Evolutionary conservation across 92 coral and sea anemone genomes (phyloP), one percentile per base, ranked within the genome.

Genomic region (Phenganax marumi): DNA sequence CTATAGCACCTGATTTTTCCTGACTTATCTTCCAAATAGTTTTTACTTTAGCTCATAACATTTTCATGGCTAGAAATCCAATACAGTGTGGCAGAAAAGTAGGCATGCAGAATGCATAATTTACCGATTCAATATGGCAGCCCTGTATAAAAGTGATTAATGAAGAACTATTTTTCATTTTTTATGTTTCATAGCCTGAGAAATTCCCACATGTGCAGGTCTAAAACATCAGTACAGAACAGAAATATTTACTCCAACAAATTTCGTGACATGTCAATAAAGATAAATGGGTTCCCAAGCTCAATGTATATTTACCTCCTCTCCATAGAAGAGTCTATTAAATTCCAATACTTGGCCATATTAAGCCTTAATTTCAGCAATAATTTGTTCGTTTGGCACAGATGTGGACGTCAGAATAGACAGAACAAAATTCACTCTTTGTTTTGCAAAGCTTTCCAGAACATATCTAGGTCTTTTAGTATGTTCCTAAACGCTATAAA

Each of bases 401-500:
- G 3, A 14, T 56, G 63, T 56, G 63, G n/a, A 56, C 17, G 63
- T 56, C 63, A 1, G 63, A 56, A 14, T 56, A 14, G n/a, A 7
- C n/a, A 14, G n/a, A 21, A 66, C 72, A 66, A 66, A 11, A 8
- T 66, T 66, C 46, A 66, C 22, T 66, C 8, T 22, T 66, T 66
- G 72, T 66, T 66, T 66, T 66, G 46, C 72, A 8, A 66, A 66
- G 72, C 21, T 22, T 66, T 66, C 19, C 25, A 22, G n/a, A 66
- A 66, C 72, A 46, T 66, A 66, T 66, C 72, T 66, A 66, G 47
- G 72, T 66, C 72, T 66, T 66, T 66, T 18, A 66, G 72, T 66
- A 66, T 25, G 72, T 66, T 66, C 72, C 72, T 46, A 66, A 66
- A 66, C 72, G 72, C 72, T 46, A 66, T 56, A 22, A 66, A 18